These are phyloP conservation scores for Microcebus griseorufus DNA, from an alignment of 2,113 vertebrate species.

Conservation along the genomic window DNA sequence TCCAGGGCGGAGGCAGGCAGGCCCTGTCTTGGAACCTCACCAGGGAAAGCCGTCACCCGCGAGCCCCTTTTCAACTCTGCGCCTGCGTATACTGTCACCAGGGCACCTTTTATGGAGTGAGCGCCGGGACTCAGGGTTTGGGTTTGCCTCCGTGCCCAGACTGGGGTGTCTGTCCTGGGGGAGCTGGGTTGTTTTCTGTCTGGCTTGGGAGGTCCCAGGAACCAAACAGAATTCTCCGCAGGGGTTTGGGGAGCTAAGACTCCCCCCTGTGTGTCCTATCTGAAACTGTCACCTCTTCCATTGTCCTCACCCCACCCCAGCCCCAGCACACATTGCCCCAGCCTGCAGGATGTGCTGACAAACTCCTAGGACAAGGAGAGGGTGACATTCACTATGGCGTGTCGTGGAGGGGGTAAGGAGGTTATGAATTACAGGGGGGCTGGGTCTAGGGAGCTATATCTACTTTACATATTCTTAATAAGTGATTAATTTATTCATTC, in stretches of 20 bases:
- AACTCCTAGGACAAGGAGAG: neutral
- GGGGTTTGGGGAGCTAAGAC: neutral
- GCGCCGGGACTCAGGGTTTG: neutral
- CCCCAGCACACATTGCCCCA: accelerated
- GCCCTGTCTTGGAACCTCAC: neutral
- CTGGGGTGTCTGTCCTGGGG: accelerated
- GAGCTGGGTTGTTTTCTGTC: neutral
- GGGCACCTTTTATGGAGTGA: neutral
- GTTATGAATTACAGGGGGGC: neutral
- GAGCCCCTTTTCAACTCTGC: accelerated
- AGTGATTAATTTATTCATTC: neutral
- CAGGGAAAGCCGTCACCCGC: too few species aligned
- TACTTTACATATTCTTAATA: neutral
- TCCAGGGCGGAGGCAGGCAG: accelerated
- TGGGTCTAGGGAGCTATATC: neutral
- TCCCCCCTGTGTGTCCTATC: accelerated
- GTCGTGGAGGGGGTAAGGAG: too few species aligned
- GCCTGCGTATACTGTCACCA: accelerated
- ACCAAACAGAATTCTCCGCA: neutral
- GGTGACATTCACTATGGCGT: too few species aligned
- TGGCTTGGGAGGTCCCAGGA: neutral
- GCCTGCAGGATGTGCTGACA: neutral
- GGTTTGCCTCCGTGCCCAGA: too few species aligned
- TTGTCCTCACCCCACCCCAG: neutral
- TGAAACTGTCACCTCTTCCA: neutral